Base-by-base conservation (phyloP, 2,797 vertebrate genomes). In the Syndactyla subalaris region DNA sequence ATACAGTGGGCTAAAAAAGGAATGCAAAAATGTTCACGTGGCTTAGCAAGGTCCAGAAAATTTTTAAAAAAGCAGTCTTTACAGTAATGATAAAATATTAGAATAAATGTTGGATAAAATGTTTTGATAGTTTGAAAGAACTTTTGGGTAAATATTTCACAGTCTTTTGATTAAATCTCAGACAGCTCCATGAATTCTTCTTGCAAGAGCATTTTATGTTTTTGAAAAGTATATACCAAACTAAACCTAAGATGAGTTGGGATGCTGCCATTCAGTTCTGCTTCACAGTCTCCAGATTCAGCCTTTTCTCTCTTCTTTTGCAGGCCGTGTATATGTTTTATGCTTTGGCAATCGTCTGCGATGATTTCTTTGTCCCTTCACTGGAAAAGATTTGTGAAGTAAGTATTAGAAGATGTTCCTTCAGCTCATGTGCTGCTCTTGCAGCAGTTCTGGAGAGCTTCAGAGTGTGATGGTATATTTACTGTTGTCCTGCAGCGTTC, bases 321-420 rank as follows among this genome's bases (percentile, higher is more conserved):
- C 97, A 99, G 99, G 98, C 99, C 2, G 98, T 99, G 97, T 99
- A 99, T 96, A 99, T 99, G 99, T 99, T 99, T 97, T 99, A 99
- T 8, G 99, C 99, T 0, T 97, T 99, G 97, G 99, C 99, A 9
- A 98, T 99, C 55, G 99, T 99, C 82, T 99, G 99, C 22, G 99
- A 99, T 46, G 99, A 99, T 98, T 99, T 99, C 98, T 99, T 99
- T 38, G 99, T 99, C 62, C 99, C 99, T 52, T 99, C 99, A 0
- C 97, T 99, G 96, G 99, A 99, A 82, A 99, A 99, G 98, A 98
- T 99, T 88, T 99, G 99, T 48, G 99, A 99, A 97, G 99, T 99
- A 97, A 94, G 98, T 96, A 54, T 81, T 20, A n/a, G 34, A 57
- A 29, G 38, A 2, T 23, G 8, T 70, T 72, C 12, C 38, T 39